A percentile compares a stretch with the other conserved stretches of the same genome.
Evolutionary conservation across 1,140 invertebrate genomes (phyloP).

Genomic region (Ctenoplectra terminalis): DNA sequence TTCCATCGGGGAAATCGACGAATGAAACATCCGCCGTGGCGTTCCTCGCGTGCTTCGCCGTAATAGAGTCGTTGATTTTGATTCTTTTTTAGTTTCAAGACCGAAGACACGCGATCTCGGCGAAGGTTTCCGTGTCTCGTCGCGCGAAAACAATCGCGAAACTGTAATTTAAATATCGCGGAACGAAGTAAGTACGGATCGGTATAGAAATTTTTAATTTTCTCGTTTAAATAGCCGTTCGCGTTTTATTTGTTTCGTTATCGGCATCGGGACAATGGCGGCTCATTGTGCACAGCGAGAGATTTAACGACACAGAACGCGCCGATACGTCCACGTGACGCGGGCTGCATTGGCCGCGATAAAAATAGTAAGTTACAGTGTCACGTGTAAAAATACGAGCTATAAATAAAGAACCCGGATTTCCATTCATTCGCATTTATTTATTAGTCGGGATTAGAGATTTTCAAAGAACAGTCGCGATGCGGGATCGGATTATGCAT

Average conservation of each 20-base stretch:
- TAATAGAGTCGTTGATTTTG: neutral
- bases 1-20: slow-evolving; percentile 16
- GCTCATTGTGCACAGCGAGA: neutral
- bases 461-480: neutral
- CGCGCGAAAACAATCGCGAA: neutral
- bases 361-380: slow-evolving; percentile 7
- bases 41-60: neutral
- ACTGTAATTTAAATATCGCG: neutral
- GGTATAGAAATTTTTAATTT: too few relatives aligned
- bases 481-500: neutral
- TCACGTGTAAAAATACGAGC: neutral
- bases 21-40: neutral
- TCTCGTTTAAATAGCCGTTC: neutral
- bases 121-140: neutral
- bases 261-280: too few relatives aligned
- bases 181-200: neutral
- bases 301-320: neutral
- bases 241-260: neutral
- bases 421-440: neutral
- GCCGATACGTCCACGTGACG: neutral
- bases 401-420: neutral
- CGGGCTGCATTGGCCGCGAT: too few relatives aligned
- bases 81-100: neutral
- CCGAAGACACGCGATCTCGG: neutral
- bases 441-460: neutral